Evolutionary conservation across 1,140 invertebrate genomes (phyloP), one percentile per base, ranked within the genome.

Genomic region (Macrobrachium rosenbergii): DNA sequence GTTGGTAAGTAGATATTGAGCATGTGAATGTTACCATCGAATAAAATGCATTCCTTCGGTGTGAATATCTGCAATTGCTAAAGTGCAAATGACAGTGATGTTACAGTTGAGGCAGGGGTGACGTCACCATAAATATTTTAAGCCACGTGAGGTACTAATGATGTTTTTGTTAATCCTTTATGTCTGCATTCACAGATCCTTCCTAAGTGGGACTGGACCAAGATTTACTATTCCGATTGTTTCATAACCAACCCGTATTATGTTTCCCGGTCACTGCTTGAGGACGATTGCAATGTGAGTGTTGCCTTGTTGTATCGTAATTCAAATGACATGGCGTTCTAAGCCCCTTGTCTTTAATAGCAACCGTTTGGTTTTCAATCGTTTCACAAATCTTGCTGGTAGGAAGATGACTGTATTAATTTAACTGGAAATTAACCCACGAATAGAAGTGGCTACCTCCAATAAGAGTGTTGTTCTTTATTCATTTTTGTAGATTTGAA

Each of bases 121-220:
- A 37, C 1, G 17, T 75, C 28, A n/a, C 28, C 72, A 75, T 16
- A 16, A 16, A 28, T 21, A 43, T 76, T 10, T 28, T 11, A 10
- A 21, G 10, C 5, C 73, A 7, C 28, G 28, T 37, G 28, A 76
- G 17, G 43, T 28, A 21, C 0, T 76, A 19, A n/a, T 76, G 43
- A 76, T 76, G n/a, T 10, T 8, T 69, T 69, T 69, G 63, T 12
- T 16, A 77, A 73, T 11, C 82, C 12, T 86, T 87, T 67, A 21
- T 52, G 17, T 58, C 12, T 63, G 45, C 63, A 58, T 83, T 88
- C 87, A 10, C 87, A 93, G 92, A 90, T 96, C 12, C 91, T 96
- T 14, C 95, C 96, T 1, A 92, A 95, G 59, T 96, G 95, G 95
- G 95, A 96, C 90, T 97, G 96, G 96, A 95, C 95, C n/a, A 93